A percentile compares a stretch with the other conserved stretches of the same genome.
phyloP scores from a whole-genome alignment of 2,797 vertebrate species.

The Thripadectes ignobilis region DNA sequence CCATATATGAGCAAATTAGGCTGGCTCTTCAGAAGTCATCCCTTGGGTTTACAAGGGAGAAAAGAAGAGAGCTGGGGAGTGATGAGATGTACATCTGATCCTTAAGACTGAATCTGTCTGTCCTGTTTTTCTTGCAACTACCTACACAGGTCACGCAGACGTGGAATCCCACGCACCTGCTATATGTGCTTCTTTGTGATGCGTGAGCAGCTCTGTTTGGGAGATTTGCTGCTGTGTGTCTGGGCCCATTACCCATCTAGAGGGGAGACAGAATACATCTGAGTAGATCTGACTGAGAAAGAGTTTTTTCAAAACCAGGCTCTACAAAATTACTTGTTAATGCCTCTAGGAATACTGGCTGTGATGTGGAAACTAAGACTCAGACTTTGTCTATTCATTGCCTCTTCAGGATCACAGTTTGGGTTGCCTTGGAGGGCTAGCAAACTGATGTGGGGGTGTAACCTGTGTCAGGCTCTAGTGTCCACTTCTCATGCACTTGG shows the following conservation, averaged over 20 bases:
- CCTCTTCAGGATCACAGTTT: background rate
- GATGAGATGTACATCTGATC: background rate
- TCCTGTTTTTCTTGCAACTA: background rate
- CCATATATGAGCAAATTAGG: background rate
- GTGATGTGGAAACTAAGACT: background rate
- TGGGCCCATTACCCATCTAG: background rate
- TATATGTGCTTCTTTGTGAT: fast-evolving
- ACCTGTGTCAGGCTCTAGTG: background rate
- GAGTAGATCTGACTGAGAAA: background rate
- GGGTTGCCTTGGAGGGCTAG: background rate
- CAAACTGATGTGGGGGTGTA: background rate
- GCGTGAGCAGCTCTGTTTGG: background rate
- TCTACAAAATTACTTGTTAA: background rate
- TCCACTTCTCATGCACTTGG: background rate
- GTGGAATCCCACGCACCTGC: background rate
- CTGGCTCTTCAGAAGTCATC: background rate
- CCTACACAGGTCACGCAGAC: background rate
- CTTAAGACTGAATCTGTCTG: background rate
- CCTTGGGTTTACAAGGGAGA: background rate
- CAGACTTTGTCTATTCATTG: background rate
- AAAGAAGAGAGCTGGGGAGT: background rate
- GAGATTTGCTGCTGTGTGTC: background rate
- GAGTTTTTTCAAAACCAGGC: background rate
- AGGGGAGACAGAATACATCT: background rate
- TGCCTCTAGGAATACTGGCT: background rate